A percentile compares a stretch with the other conserved stretches of the same genome.
Evolutionary conservation across 1,140 invertebrate genomes (phyloP).

Genomic region (Nylanderia fulva): DNA sequence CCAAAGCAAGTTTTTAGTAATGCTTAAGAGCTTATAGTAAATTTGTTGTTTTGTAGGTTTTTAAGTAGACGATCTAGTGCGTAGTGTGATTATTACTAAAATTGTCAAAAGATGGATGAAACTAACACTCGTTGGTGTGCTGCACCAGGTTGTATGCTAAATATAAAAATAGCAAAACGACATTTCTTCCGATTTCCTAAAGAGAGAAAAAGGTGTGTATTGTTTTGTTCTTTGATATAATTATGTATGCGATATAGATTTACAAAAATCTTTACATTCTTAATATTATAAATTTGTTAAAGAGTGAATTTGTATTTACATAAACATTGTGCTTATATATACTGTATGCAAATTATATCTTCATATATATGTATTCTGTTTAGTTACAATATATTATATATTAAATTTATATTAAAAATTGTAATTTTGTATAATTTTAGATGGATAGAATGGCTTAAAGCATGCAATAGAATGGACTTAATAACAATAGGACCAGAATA

Average conservation of each 20-base stretch:
- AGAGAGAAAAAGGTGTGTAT: constrained; percentile 39
- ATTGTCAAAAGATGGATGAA: not conserved
- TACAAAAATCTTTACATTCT: not conserved
- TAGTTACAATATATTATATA: not conserved
- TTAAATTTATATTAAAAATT: not conserved
- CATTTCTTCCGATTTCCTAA: constrained; percentile 46
- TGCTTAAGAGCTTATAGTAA: too few species aligned
- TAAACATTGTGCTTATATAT: not conserved
- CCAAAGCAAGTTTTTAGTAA: too few species aligned
- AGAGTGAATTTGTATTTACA: not conserved
- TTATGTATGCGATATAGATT: not conserved
- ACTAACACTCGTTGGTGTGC: constrained; percentile 36
- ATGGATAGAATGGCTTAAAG: constrained; percentile 49
- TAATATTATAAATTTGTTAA: not conserved
- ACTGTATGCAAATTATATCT: not conserved
- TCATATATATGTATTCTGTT: not conserved
- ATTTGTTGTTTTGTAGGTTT: too few species aligned
- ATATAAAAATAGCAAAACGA: constrained; percentile 48
- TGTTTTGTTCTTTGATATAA: not conserved
- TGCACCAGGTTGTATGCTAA: constrained; percentile 46
- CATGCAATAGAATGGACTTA: constrained; percentile 52
- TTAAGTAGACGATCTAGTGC: not conserved
- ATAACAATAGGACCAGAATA: constrained; percentile 11
- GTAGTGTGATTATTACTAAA: not conserved
- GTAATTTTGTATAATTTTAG: constrained; percentile 23